Evolutionary conservation across 1,140 invertebrate genomes (phyloP).

Genomic region (Caenorhabditis latens): DNA sequence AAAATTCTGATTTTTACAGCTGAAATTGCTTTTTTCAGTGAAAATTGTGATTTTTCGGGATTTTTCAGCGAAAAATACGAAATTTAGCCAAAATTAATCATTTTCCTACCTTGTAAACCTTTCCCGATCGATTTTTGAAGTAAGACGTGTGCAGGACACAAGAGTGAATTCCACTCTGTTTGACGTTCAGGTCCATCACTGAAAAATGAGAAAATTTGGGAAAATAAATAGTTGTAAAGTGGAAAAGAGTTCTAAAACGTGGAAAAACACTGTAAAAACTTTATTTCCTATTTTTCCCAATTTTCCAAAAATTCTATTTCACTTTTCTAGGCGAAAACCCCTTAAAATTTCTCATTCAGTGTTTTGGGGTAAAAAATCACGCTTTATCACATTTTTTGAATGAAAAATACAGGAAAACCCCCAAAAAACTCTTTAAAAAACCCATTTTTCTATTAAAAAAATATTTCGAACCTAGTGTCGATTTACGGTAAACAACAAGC

Average conservation of each 20-base stretch:
- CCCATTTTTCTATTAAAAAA: too few species aligned
- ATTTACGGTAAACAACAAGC: not conserved
- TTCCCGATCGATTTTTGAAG: conserved; percentile 65
- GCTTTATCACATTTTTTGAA: not conserved
- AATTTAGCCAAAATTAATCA: too few species aligned
- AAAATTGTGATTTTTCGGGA: too few species aligned
- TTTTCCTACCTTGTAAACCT: conserved; percentile 64
- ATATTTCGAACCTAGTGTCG: not conserved
- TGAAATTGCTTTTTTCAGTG: too few species aligned
- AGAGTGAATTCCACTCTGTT: conserved; percentile 65
- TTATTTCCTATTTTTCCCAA: too few species aligned
- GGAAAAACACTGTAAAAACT: not conserved
- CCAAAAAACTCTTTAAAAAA: not conserved
- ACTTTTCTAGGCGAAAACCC: too few species aligned
- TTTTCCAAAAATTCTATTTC: too few species aligned
- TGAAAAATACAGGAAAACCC: not conserved
- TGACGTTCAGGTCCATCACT: conserved; percentile 67
- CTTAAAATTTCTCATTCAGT: too few species aligned
- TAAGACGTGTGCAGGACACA: conserved; percentile 56
- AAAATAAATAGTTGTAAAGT: not conserved
- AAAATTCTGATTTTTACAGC: too few species aligned
- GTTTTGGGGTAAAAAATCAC: too few species aligned
- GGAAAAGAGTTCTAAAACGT: too few species aligned
- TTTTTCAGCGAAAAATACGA: too few species aligned
- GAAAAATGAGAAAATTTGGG: not conserved